Conservation (phyloP, 2,113 vertebrate genomes). For the Hippocampus guttulatus region DNA sequence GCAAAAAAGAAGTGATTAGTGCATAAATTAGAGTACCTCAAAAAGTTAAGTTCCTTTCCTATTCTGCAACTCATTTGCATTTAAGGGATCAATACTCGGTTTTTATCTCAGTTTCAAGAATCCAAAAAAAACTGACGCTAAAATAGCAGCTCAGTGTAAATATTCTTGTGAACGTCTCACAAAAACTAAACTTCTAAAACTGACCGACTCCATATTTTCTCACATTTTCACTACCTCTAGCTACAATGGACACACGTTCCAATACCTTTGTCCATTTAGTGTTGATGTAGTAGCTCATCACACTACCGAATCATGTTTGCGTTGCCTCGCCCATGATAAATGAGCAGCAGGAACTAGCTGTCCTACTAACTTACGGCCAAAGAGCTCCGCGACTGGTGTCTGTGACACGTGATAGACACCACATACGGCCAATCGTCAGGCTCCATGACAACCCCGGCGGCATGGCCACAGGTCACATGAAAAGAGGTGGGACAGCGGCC, state of each 20-base stretch:
- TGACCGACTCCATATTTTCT: neutral
- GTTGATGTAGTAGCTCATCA: neutral
- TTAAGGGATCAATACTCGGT: neutral
- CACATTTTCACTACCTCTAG: neutral
- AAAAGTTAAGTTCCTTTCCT: neutral
- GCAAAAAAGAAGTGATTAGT: conserved; percentile 22
- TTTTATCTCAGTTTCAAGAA: neutral
- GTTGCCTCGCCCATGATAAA: neutral
- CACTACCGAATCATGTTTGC: neutral
- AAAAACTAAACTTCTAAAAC: no score
- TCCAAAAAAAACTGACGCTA: neutral
- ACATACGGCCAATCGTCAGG: conserved; percentile 92
- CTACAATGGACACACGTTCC: neutral
- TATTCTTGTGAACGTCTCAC: no score
- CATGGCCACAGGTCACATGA: conserved; percentile 94
- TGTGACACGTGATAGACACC: conserved; percentile 90
- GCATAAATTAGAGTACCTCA: neutral
- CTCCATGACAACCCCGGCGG: conserved; percentile 88
- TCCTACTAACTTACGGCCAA: conserved; percentile 75
- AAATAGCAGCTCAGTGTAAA: no score
- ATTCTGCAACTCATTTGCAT: neutral
- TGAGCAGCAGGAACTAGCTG: neutral
- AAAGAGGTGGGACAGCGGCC: conserved; percentile 89
- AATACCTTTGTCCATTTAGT: neutral
- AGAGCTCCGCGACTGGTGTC: conserved; percentile 80